Base-by-base conservation (phyloP, 2,113 vertebrate species). In the Mormyrus lacerda region DNA sequence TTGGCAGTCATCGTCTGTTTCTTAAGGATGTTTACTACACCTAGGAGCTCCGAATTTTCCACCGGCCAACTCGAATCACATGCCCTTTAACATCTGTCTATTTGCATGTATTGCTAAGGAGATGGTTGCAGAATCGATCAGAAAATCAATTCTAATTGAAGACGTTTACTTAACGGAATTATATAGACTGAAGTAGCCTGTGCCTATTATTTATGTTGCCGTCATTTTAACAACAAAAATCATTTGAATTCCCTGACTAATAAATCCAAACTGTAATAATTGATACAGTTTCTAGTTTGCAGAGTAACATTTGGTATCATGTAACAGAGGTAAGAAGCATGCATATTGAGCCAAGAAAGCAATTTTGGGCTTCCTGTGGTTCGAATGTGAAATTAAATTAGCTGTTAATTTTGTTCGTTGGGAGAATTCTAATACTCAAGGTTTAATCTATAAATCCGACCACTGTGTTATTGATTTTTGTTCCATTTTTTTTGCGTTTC, bases 1-100 rank as follows among this genome's bases (percentile, higher is more conserved):
- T 99, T 93, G 24, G 55, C 73, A 5, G 35, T 1, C 9, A 0
- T 35, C 69, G 47, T 19, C 3, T 87, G 47, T 44, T 61, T 84
- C 17, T 42, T 61, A n/a, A 21, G 24, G 24, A 55, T 15, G 35
- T 45, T 17, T 83, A 24, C 24, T 61, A 17, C 15, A 44, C 4
- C 31, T 44, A 87, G 61, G n/a, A n/a, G 47, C 47, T n/a, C n/a
- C 4, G 45, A 84, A 84, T 13, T 31, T 65, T 27, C 9, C 7
- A 65, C 61, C 10, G 24, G 58, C 27, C 44, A 24, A 45, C 24
- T 7, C 79, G n/a, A 21, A 47, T 42, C 79, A 27, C n/a, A 65
- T 47, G 17, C 44, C 73, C 73, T 79, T 19, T 79, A 42, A 35
- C 6, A 39, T 87, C n/a, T 53, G n/a, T 55, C 50, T 15, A 6